Percentiles rank a stretch among this genome's conserved stretches.
phyloP scores from a whole-genome alignment of 2,888 invertebrate species.

The Deroplatys truncata region DNA sequence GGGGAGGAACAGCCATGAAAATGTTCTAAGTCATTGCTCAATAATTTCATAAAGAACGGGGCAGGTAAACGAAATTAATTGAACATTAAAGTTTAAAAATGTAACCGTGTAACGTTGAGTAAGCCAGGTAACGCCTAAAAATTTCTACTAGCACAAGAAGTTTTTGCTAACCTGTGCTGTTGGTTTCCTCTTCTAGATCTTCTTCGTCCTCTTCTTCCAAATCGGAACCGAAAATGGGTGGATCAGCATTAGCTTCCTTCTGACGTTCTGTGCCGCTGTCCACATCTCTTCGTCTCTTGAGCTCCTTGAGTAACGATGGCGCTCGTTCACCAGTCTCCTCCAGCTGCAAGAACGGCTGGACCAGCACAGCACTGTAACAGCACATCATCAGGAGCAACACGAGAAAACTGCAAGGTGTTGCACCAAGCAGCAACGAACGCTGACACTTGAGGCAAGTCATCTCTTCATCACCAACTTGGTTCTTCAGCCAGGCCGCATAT shows the following conservation, averaged over 20 bases:
- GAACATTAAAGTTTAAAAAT: too few species aligned
- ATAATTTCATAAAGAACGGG: too few species aligned
- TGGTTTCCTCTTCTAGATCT: neutral
- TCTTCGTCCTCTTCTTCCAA: neutral
- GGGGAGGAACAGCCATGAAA: too few species aligned
- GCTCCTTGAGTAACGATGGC: neutral
- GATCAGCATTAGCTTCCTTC: neutral
- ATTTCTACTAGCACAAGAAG: too few species aligned
- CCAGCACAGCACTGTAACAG: conserved; percentile 2
- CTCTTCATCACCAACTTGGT: neutral
- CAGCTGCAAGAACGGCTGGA: conserved; percentile 6
- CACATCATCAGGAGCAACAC: conserved; percentile 1
- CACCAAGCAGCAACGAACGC: neutral
- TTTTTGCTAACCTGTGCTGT: neutral
- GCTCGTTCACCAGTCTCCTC: neutral
- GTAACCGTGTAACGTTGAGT: too few species aligned
- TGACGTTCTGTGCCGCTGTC: neutral
- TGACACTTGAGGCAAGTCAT: conserved; percentile 13
- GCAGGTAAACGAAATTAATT: too few species aligned
- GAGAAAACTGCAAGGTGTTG: neutral
- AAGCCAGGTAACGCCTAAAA: too few species aligned
- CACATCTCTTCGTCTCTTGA: neutral
- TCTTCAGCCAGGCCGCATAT: neutral
- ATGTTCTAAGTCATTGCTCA: too few species aligned
- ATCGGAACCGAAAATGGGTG: neutral